Percentiles rank a stretch among this genome's conserved stretches.
phyloP scores from a whole-genome alignment of 2,888 invertebrate genomes.

The Sipunculus nudus region DNA sequence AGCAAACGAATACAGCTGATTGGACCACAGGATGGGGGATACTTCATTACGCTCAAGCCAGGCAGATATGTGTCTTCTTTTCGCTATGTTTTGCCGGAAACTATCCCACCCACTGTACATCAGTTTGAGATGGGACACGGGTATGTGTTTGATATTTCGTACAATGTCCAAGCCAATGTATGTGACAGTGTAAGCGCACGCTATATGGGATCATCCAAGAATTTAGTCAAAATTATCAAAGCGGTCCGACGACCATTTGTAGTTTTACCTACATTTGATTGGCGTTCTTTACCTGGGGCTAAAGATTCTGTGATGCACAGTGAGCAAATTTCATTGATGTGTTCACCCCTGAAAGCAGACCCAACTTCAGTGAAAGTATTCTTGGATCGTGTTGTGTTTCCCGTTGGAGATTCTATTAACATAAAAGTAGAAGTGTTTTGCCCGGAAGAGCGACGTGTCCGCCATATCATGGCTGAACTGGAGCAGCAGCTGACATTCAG shows the following conservation, averaged over 20 bases:
- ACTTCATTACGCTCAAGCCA: constrained; percentile 44
- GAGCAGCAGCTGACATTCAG: constrained; percentile 20
- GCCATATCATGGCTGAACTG: constrained; percentile 20
- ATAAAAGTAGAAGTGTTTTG: constrained; percentile 41
- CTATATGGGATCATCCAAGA: constrained; percentile 16
- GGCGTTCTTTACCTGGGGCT: constrained; percentile 47
- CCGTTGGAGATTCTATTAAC: constrained; percentile 54
- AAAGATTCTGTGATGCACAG: constrained; percentile 47
- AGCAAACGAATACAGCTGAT: constrained; percentile 52
- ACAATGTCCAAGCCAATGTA: constrained; percentile 51
- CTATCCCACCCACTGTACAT: constrained; percentile 47
- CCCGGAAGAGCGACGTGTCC: constrained; percentile 2
- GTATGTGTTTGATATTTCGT: constrained; percentile 48
- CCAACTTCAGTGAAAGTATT: constrained; percentile 39
- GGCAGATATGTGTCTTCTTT: constrained; percentile 58
- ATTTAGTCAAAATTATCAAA: constrained; percentile 48
- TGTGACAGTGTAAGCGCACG: constrained; percentile 43
- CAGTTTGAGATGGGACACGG: constrained; percentile 39
- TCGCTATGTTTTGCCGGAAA: constrained; percentile 49
- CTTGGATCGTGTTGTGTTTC: constrained; percentile 51
- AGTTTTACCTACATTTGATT: constrained; percentile 49
- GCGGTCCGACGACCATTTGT: constrained; percentile 45
- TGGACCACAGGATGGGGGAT: constrained; percentile 46
- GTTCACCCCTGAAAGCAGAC: constrained; percentile 37
- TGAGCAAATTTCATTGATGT: constrained; percentile 49